Evolutionary conservation across 1,140 invertebrate genomes (phyloP), one percentile per base, ranked within the genome.

Genomic region (Helicoverpa armigera): DNA sequence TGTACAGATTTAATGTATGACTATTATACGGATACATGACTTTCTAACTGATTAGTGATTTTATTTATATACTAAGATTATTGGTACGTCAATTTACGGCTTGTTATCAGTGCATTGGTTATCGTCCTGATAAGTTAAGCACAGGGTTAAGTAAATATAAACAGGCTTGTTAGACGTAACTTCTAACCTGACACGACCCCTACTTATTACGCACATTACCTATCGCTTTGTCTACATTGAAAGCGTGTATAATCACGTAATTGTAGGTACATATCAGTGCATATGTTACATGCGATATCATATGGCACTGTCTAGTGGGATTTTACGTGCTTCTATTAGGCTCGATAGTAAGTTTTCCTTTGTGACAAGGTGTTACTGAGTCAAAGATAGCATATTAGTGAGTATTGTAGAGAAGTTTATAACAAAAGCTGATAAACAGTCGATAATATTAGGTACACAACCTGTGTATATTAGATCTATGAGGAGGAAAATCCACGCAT

Each of bases 171-270:
- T 69, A 73, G 18, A 58, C 70, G 29, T 73, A 43, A 16, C n/a
- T 56, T 12, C 31, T 58, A 73, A 58, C 70, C 70, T 58, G 31
- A 43, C 9, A 73, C 5, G 70, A 73, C 48, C n/a, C 16, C 23
- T 23, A 23, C 23, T 16, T 16, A 56, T 72, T 58, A 73, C 70
- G 70, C 70, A 73, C 29, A 16, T 58, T 31, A 14, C 3, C 69
- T 53, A 72, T 72, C 18, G 50, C 50, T 72, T 53, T 53, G 69
- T 73, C 70, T 73, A 58, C 53, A 56, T 56, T 56, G n/a, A 35
- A 73, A 73, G 48, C 14, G 13, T 18, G 29, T 72, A 31, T 54
- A 72, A 54, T 69, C 43, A 69, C 65, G 65, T 69, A 69, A 69
- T 69, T 16, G 18, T 69, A 23, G 4, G 43, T 69, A 50, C 65